phyloP scores from a whole-genome alignment of 2,797 vertebrate genomes.

The Pteropus rufus region DNA sequence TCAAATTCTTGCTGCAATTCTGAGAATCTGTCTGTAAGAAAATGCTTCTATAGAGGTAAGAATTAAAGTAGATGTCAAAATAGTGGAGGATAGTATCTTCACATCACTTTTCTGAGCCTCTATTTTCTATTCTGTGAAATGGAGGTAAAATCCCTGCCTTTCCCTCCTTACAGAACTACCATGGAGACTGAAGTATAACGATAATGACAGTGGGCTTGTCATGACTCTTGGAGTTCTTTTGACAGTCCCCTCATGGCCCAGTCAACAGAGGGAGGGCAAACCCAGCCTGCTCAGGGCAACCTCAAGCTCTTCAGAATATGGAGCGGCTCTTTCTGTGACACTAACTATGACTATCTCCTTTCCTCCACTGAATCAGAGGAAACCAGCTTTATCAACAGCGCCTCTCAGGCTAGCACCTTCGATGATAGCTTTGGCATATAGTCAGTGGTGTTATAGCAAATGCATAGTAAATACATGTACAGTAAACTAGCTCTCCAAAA shows the following conservation, averaged over 20 bases:
- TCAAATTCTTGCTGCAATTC: not conserved
- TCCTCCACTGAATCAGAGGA: not conserved
- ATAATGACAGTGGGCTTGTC: no score
- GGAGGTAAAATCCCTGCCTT: not conserved
- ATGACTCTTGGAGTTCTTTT: not conserved
- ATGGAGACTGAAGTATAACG: not conserved
- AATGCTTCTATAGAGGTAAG: not conserved
- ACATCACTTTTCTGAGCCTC: not conserved
- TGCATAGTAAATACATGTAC: not conserved
- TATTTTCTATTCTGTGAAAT: not conserved
- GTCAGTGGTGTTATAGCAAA: not conserved
- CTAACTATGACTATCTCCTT: not conserved
- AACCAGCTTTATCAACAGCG: not conserved
- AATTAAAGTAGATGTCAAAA: not conserved
- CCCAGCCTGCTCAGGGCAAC: rapidly evolving
- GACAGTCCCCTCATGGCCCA: not conserved
- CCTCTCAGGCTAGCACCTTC: not conserved
- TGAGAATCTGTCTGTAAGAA: constrained; percentile 15
- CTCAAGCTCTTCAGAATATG: not conserved
- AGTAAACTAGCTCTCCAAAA: not conserved
- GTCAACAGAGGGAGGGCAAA: not conserved
- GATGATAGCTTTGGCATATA: not conserved
- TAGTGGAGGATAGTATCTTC: not conserved
- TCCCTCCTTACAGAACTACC: not conserved
- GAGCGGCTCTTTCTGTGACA: not conserved